A percentile compares a stretch with the other conserved stretches of the same genome.
phyloP scores from a whole-genome alignment of 2,113 vertebrate genomes.

The Alaudala cheleensis region DNA sequence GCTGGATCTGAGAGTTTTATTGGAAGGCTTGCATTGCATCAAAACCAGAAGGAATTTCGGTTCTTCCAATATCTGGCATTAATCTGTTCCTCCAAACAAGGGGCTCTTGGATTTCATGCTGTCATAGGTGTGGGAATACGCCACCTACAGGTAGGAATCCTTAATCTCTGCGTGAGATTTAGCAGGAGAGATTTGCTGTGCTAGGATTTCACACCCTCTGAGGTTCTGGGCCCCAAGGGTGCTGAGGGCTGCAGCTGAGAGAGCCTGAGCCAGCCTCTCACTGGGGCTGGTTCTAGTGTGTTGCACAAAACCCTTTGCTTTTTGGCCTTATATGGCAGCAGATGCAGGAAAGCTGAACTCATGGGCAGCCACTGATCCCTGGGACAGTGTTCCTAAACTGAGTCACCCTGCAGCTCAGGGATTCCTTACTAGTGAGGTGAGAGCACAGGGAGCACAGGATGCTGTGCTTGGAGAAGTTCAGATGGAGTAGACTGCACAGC shows the following conservation, averaged over 20 bases:
- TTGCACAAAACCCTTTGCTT: not conserved
- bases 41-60: not conserved
- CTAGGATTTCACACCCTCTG: not conserved
- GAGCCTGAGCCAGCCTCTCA: not conserved
- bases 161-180: not conserved
- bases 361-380: not conserved
- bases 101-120: not conserved
- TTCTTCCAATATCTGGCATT: not conserved
- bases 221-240: not conserved
- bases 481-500: not conserved
- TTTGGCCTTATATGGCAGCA: slow-evolving; percentile 8
- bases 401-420: not conserved
- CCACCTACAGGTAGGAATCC: not conserved
- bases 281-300: not conserved
- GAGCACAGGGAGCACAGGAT: not conserved
- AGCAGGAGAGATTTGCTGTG: not conserved
- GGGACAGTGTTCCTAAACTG: not conserved
- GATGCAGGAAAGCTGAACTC: not conserved
- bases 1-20: not conserved
- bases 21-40: not conserved
- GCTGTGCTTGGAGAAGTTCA: not conserved
- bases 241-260: not conserved
- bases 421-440: not conserved
- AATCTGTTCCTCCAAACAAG: not conserved
- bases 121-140: not conserved